These are phyloP conservation scores for Erpornis zantholeuca DNA, from an alignment of 2,113 vertebrate genomes.

Conservation along the genomic window DNA sequence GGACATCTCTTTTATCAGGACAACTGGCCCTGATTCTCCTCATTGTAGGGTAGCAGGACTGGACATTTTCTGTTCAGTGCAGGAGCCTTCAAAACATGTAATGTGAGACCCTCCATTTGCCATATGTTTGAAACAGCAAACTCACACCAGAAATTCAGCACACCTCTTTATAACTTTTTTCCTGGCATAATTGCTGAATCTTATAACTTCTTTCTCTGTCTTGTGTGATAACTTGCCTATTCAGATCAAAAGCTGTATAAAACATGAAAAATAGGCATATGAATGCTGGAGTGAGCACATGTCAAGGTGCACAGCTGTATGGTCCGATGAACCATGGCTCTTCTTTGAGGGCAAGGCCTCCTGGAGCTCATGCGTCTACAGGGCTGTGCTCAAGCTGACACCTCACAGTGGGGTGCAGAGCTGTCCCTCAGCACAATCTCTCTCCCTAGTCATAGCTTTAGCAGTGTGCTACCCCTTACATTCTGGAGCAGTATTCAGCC, in stretches of 20 bases:
- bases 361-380: background rate
- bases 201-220: background rate
- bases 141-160: background rate
- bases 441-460: background rate
- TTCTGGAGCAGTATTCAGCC: background rate
- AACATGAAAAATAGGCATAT: background rate
- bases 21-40: background rate
- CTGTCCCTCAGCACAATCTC: rapidly evolving
- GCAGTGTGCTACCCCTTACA: background rate
- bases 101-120: background rate
- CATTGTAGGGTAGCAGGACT: background rate
- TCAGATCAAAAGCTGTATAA: background rate
- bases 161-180: background rate
- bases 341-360: background rate
- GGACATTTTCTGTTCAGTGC: background rate
- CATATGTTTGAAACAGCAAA: background rate
- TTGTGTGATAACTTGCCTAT: background rate
- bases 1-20: background rate
- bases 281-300: background rate
- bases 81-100: background rate
- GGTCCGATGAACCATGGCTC: background rate
- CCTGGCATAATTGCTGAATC: background rate
- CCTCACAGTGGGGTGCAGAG: rapidly evolving
- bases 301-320: too few species aligned
- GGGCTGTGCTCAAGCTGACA: background rate